Base-by-base conservation (phyloP, 2,888 invertebrate species). In the Catocala fraxini region DNA sequence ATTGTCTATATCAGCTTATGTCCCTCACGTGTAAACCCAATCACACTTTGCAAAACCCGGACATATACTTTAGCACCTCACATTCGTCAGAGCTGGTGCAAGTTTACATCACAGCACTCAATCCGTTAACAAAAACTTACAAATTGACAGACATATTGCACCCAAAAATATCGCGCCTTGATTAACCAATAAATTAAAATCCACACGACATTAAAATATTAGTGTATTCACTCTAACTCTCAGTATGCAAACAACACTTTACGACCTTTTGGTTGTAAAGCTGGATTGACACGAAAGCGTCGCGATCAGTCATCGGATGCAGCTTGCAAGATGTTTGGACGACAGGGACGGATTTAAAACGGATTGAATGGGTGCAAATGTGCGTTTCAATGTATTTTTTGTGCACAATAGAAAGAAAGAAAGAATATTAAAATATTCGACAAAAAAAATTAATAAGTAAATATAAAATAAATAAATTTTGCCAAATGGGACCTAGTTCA, bases 261-360 rank as follows among this genome's bases (percentile, higher is more conserved):
- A 57, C 46, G 56, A 48, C 47, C 57, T 65, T 71, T 63, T 75
- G 64, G 56, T 46, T 53, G 39, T 42, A n/a, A 53, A 0, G 59
- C 33, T 56, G 63, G 73, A 76, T 65, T 73, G 73, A 76, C 60
- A 76, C 51, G 59, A 62, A 58, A 56, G 55, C 65, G 53, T 66
- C 56, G 56, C 67, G 52, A 77, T 76, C 76, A 75, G 53, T 77
- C 76, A 73, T 54, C 68, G 54, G 53, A 33, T 76, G 70, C 76
- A 73, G 68, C 75, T 71, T 75, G 67, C 77, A 63, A 56, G 59
- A 64, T 71, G 68, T 74, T 70, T 68, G 34, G 33, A 41, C 13
- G 9, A 45, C 76, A 77, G 76, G 47, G 58, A 33, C 34, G 65
- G 33, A 64, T 11, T 63, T 45, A 9, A 33, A 11, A 48, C 11